phyloP scores from a whole-genome alignment of 2,888 invertebrate genomes.

The Plebejus melissa region DNA sequence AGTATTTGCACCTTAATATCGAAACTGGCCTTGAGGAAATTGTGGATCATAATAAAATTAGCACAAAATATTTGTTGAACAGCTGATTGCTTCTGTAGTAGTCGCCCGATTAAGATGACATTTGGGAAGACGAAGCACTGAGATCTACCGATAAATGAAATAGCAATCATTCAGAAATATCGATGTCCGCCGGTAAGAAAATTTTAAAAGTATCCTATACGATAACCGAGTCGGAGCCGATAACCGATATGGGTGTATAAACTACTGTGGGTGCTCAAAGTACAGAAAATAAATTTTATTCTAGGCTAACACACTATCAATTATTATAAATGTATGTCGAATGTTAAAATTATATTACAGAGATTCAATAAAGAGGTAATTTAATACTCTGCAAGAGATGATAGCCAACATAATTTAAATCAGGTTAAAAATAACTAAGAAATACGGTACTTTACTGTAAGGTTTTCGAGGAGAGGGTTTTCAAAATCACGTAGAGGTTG shows the following conservation, averaged over 20 bases:
- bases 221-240: neutral
- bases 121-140: slow-evolving; percentile 13
- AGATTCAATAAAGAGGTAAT: no score
- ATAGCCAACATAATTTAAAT: neutral
- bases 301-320: no score
- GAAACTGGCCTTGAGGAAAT: neutral
- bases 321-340: no score
- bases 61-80: slow-evolving; percentile 35
- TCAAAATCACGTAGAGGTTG: neutral
- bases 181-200: neutral
- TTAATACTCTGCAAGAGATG: no score
- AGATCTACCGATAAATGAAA: slow-evolving; percentile 7
- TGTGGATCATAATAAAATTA: neutral
- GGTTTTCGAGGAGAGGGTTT: neutral
- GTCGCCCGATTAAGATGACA: slow-evolving; percentile 7
- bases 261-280: no score
- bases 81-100: slow-evolving; percentile 3
- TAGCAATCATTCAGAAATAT: slow-evolving; percentile 41
- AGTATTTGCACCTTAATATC: neutral
- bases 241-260: neutral
- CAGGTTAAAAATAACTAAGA: neutral
- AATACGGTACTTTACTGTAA: neutral
- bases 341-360: no score
- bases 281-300: no score
- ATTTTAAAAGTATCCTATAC: neutral